Conservation (phyloP, 2,113 vertebrate species). For the Damaliscus lunatus region DNA sequence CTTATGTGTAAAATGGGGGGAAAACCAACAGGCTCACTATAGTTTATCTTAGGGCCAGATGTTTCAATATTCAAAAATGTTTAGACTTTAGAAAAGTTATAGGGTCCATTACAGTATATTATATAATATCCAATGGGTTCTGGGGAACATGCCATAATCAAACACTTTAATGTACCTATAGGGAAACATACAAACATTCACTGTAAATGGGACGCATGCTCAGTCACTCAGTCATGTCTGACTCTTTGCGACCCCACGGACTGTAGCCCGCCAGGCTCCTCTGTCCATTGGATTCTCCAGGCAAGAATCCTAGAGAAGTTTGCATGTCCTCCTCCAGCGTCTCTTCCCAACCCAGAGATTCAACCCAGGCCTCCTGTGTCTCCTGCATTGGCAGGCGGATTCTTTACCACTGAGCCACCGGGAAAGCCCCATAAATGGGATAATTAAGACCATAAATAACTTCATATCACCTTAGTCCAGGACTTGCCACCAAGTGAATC, state of each 20-base stretch:
- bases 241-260: not conserved
- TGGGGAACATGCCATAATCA: not conserved
- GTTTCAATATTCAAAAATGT: not conserved
- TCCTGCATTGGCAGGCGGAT: not conserved
- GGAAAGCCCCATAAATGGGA: not conserved
- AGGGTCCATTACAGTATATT: not conserved
- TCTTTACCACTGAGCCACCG: not conserved
- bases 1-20: not conserved
- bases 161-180: not conserved
- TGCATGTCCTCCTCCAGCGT: not conserved
- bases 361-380: not conserved
- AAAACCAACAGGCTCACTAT: not conserved
- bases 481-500: not conserved
- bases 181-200: not conserved
- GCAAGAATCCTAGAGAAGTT: not conserved
- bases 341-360: not conserved
- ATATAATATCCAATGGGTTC: not conserved
- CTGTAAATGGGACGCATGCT: not conserved
- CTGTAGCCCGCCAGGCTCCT: not conserved
- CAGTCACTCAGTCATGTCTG: rapidly evolving
- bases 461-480: not conserved
- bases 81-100: not conserved
- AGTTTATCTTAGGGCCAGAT: not conserved
- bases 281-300: not conserved
- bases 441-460: constrained; percentile 4